Percentiles rank a stretch among this genome's conserved stretches.
Conservation (phyloP, 1,140 invertebrate species). For the Dolichoris vasculosae region DNA sequence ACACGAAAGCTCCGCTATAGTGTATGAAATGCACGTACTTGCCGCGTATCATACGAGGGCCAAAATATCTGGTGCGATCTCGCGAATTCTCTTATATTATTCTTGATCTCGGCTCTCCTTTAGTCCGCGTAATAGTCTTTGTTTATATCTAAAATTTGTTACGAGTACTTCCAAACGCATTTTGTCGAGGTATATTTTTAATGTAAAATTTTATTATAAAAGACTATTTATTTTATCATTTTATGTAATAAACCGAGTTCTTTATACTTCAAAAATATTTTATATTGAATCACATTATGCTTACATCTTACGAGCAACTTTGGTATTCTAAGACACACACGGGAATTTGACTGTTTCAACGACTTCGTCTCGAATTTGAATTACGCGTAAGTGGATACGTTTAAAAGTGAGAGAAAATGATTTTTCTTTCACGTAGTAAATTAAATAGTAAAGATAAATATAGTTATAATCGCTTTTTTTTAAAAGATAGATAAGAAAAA, state of each 20-base stretch:
- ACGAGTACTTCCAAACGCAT: background rate
- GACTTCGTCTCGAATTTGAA: background rate
- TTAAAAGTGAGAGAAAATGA: no score
- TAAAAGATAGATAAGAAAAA: no score
- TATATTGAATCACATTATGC: background rate
- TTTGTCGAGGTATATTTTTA: background rate
- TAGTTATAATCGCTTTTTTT: no score
- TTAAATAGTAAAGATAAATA: background rate
- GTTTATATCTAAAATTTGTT: background rate
- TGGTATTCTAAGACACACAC: background rate
- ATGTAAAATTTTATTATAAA: background rate
- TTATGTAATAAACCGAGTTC: background rate
- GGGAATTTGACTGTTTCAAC: background rate
- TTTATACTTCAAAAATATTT: background rate
- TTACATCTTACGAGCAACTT: background rate
- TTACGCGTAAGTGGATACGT: background rate
- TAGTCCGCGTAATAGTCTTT: background rate
- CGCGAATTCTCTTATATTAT: background rate
- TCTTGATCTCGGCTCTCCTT: background rate
- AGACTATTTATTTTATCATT: background rate
- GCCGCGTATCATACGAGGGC: background rate
- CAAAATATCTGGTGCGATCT: background rate
- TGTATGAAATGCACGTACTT: background rate
- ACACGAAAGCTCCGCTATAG: background rate
- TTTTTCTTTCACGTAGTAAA: no score